A percentile compares a stretch with the other conserved stretches of the same genome.
phyloP scores from a whole-genome alignment of 37 sponge, comb jelly and placozoan species.

The Halisarca cf. caerulea region DNA sequence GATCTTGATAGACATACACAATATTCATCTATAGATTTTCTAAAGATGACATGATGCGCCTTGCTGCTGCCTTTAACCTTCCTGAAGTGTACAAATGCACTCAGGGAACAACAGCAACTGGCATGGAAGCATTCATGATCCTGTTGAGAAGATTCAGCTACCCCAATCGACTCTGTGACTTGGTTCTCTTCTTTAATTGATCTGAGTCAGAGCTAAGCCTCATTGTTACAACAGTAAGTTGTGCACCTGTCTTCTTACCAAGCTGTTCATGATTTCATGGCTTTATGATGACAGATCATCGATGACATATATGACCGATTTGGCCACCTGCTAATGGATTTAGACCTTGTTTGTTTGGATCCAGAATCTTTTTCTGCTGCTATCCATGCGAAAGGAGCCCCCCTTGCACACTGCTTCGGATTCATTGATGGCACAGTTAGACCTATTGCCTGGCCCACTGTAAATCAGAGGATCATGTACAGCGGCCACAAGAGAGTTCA shows the following conservation, averaged over 20 bases:
- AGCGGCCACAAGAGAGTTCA: slow-evolving; percentile 15
- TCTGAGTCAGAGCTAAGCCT: background rate
- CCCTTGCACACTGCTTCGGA: background rate
- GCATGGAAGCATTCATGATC: background rate
- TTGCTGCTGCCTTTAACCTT: background rate
- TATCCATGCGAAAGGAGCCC: slow-evolving; percentile 11
- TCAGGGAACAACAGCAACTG: slow-evolving; percentile 6
- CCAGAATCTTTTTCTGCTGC: background rate
- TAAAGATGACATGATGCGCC: background rate
- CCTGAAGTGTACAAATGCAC: background rate
- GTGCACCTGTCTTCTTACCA: no score
- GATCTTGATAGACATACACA: background rate
- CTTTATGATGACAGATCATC: background rate
- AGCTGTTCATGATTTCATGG: background rate
- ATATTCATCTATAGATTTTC: background rate
- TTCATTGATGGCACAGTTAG: slow-evolving; percentile 15
- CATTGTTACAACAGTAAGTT: background rate
- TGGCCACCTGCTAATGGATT: slow-evolving; percentile 3
- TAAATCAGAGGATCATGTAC: slow-evolving; percentile 17
- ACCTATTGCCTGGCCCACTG: background rate
- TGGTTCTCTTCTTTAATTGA: background rate
- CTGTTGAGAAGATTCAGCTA: background rate
- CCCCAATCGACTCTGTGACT: slow-evolving; percentile 18
- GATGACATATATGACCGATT: slow-evolving; percentile 15
- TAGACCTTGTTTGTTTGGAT: slow-evolving; percentile 1